Percentiles rank a stretch among this genome's conserved stretches.
Evolutionary conservation across 2,797 vertebrate genomes (phyloP).

Genomic region (Chiroxiphia lanceolata): DNA sequence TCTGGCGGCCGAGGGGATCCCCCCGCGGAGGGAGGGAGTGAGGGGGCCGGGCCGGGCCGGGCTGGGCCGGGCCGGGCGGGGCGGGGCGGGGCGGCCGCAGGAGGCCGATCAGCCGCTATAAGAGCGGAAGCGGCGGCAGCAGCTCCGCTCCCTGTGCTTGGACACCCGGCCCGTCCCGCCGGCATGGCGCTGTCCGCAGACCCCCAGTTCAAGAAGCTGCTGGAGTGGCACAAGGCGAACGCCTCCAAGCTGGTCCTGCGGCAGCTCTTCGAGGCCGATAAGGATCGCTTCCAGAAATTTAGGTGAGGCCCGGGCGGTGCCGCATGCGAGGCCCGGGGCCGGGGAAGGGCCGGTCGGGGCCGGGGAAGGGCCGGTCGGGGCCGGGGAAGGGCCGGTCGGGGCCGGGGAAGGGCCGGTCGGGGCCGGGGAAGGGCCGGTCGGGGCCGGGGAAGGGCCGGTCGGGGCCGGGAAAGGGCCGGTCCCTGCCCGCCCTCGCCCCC

Average conservation of each 20-base stretch:
- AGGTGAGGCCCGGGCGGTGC: conserved; percentile 76
- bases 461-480: too few species aligned
- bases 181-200: conserved; percentile 84
- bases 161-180: fast-evolving
- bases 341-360: too few species aligned
- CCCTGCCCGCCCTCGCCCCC: too few species aligned
- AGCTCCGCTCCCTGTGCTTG: fast-evolving
- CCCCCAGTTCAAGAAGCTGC: conserved; percentile 85
- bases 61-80: neutral
- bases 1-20: neutral
- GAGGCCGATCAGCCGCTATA: neutral
- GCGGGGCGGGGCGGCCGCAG: neutral
- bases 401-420: too few species aligned
- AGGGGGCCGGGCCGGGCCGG: neutral
- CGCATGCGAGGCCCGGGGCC: neutral
- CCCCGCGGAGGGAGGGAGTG: neutral
- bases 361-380: neutral
- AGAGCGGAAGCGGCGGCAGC: fast-evolving
- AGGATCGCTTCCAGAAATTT: conserved; percentile 87
- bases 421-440: neutral
- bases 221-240: conserved; percentile 86
- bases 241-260: conserved; percentile 84
- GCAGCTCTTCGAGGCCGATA: conserved; percentile 86
- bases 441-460: too few species aligned
- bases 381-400: too few species aligned